Percentiles rank a stretch among this genome's conserved stretches.
phyloP scores from a whole-genome alignment of 2,113 vertebrate species.

The Accipiter virgatus region DNA sequence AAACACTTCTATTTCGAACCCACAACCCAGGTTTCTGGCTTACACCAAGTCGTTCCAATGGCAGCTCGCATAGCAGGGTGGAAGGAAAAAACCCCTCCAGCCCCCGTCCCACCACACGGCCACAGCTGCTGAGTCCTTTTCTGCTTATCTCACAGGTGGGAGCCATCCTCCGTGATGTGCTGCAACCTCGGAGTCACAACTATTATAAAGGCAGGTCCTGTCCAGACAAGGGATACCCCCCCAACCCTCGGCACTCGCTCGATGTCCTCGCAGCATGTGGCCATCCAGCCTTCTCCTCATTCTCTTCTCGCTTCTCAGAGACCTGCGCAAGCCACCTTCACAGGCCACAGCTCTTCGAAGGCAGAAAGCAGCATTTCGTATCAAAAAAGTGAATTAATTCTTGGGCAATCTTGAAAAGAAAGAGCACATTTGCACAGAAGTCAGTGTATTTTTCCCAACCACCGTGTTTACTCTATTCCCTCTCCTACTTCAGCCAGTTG shows the following conservation, averaged over 20 bases:
- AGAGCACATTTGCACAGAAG: not conserved
- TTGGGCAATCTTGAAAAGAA: not conserved
- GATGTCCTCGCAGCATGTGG: rapidly evolving
- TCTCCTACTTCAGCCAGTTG: not conserved
- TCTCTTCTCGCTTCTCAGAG: not conserved
- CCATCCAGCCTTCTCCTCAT: not conserved
- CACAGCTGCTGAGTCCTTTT: not conserved
- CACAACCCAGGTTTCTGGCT: not conserved
- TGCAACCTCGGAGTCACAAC: not conserved
- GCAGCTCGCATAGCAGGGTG: not conserved
- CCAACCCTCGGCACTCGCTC: rapidly evolving
- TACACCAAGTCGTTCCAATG: not conserved
- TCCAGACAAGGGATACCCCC: not conserved
- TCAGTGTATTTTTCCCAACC: not conserved
- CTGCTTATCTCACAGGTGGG: not conserved
- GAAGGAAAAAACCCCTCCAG: not conserved
- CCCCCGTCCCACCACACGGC: rapidly evolving
- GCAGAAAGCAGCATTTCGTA: not conserved
- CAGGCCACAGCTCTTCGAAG: not conserved
- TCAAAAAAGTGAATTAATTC: not conserved
- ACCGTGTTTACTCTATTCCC: not conserved
- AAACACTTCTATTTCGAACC: not conserved
- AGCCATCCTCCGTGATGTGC: not conserved
- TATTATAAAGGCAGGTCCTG: not conserved
- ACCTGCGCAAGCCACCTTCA: not conserved